Evolutionary conservation across 1,140 invertebrate genomes (phyloP).

Genomic region (Homalodisca vitripennis): DNA sequence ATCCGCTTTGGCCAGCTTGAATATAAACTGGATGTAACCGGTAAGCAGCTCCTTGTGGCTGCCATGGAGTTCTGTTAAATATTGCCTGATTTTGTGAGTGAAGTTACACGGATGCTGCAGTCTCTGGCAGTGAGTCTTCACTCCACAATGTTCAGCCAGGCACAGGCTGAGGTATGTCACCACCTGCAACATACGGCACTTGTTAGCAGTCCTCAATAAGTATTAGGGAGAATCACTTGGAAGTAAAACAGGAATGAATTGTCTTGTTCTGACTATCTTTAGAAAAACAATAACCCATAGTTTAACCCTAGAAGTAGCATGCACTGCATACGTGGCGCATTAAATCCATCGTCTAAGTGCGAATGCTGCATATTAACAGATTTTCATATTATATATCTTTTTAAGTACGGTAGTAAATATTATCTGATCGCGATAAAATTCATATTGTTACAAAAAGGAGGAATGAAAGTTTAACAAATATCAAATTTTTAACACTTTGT

Average conservation of each 20-base stretch:
- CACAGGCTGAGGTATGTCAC: constrained; percentile 75
- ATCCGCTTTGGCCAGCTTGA: constrained; percentile 46
- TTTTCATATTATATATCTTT: too few relatives aligned
- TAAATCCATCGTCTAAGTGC: neutral
- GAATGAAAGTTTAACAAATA: too few relatives aligned
- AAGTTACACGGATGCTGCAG: constrained; percentile 29
- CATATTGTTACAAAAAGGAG: too few relatives aligned
- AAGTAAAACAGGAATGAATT: neutral
- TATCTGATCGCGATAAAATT: too few relatives aligned
- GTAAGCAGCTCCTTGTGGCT: constrained; percentile 27
- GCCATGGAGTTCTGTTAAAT: constrained; percentile 32
- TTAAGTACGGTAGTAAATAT: too few relatives aligned
- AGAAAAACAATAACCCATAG: neutral
- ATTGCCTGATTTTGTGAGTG: constrained; percentile 44
- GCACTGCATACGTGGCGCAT: neutral
- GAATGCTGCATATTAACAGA: neutral
- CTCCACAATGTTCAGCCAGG: constrained; percentile 53
- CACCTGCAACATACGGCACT: constrained; percentile 55
- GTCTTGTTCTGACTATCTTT: neutral
- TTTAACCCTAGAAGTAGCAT: neutral
- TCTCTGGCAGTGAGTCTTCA: constrained; percentile 19
- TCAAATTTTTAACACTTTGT: too few relatives aligned
- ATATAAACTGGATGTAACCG: constrained; percentile 47
- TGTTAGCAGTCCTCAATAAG: neutral
- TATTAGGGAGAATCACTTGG: neutral